Conservation (phyloP, 2,797 vertebrate species). For the Emys orbicularis region DNA sequence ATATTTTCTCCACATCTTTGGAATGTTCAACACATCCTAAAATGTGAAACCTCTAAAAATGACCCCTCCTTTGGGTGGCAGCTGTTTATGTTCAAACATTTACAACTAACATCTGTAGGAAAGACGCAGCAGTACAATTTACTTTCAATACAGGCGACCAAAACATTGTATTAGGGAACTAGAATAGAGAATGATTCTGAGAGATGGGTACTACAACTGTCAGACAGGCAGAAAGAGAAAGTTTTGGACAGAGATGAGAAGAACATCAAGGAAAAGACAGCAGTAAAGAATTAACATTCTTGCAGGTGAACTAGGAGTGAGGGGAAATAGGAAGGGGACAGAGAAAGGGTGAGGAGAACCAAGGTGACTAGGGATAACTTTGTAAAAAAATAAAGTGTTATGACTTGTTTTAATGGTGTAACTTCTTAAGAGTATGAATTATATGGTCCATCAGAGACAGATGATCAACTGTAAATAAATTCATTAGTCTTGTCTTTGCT, state of each 20-base stretch:
- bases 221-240: background rate
- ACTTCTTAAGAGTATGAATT: background rate
- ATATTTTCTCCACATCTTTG: slow-evolving; percentile 32
- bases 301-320: background rate
- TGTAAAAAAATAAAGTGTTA: background rate
- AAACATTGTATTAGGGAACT: background rate
- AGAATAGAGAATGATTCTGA: background rate
- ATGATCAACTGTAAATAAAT: slow-evolving; percentile 35
- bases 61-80: background rate
- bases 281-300: background rate
- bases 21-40: background rate
- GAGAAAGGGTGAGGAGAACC: background rate
- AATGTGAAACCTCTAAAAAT: slow-evolving; percentile 30
- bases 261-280: background rate
- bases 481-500: background rate
- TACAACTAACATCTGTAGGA: background rate
- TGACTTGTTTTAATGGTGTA: background rate
- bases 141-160: background rate
- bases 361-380: background rate
- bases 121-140: accelerated
- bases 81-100: background rate
- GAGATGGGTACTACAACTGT: background rate
- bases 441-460: background rate
- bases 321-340: background rate
- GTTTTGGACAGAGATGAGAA: accelerated